Evolutionary conservation across 2,113 vertebrate genomes (phyloP).

Genomic region (Xenus cinereus): DNA sequence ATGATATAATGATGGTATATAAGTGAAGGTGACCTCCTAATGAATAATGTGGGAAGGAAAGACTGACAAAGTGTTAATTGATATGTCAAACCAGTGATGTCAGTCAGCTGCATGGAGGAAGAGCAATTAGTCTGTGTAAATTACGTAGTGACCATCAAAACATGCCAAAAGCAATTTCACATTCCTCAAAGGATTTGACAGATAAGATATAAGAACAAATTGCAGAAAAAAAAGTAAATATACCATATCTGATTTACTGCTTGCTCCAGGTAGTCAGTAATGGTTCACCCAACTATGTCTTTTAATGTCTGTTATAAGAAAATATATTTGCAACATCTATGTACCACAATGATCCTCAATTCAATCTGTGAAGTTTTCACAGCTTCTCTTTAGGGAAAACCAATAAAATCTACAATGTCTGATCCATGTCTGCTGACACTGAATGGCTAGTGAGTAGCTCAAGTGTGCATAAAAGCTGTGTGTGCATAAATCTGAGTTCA

Average conservation of each 20-base stretch:
- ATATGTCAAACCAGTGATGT: conserved; percentile 25
- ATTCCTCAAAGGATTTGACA: background rate
- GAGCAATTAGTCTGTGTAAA: conserved; percentile 34
- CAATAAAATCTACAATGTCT: background rate
- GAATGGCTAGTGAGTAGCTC: background rate
- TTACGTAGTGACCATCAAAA: background rate
- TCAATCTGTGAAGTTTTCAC: background rate
- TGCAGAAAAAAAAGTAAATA: background rate
- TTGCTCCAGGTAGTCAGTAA: background rate
- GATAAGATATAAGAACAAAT: background rate
- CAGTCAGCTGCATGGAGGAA: background rate
- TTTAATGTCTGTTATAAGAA: background rate
- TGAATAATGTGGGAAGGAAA: conserved; percentile 25
- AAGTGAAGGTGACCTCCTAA: conserved; percentile 40
- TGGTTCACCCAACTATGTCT: background rate
- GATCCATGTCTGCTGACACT: background rate
- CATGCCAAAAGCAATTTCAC: background rate
- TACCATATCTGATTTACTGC: background rate
- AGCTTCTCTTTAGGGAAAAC: background rate
- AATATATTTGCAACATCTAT: background rate
- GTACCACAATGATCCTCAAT: background rate
- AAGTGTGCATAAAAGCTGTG: background rate
- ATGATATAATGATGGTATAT: conserved; percentile 17
- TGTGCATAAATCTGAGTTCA: background rate
- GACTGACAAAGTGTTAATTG: conserved; percentile 47